Conservation (phyloP, 2,888 invertebrate species). For the Drosophila tanythrix region DNA sequence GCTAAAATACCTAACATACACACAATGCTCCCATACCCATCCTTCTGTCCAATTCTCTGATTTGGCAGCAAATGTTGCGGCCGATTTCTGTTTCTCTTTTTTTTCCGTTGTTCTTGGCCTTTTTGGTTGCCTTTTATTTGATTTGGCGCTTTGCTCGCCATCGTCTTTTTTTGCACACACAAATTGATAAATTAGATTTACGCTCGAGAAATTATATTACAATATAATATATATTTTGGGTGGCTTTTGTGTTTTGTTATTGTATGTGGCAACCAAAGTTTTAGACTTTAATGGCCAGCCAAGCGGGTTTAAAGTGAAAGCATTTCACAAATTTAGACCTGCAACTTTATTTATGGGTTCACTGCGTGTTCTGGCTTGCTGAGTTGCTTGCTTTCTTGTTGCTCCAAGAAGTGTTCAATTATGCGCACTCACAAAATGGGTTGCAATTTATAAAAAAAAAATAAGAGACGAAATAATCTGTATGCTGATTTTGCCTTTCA, state of each 20-base stretch:
- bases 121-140: slow-evolving; percentile 59
- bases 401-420: slow-evolving; percentile 37
- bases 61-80: slow-evolving; percentile 62
- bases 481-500: slow-evolving; percentile 32
- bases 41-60: slow-evolving; percentile 42
- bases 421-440: slow-evolving; percentile 42
- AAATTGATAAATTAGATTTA: slow-evolving; percentile 83
- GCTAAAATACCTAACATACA: slow-evolving; percentile 14
- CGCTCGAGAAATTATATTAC: slow-evolving; percentile 80
- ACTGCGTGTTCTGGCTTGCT: slow-evolving; percentile 39
- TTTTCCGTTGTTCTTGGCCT: slow-evolving; percentile 25
- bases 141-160: slow-evolving; percentile 52
- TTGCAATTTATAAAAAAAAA: slow-evolving; percentile 27
- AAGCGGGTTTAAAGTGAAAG: slow-evolving; percentile 52
- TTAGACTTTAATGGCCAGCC: slow-evolving; percentile 44
- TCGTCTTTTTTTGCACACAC: slow-evolving; percentile 40
- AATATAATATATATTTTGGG: slow-evolving; percentile 68
- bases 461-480: background rate
- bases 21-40: slow-evolving; percentile 5
- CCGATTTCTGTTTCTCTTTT: slow-evolving; percentile 24
- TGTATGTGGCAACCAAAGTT: slow-evolving; percentile 38
- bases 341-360: slow-evolving; percentile 55
- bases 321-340: slow-evolving; percentile 4
- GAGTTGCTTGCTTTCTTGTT: slow-evolving; percentile 22
- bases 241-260: slow-evolving; percentile 54